Evolutionary conservation across 2,888 invertebrate species (phyloP).

Genomic region (Drosophila anceps): DNA sequence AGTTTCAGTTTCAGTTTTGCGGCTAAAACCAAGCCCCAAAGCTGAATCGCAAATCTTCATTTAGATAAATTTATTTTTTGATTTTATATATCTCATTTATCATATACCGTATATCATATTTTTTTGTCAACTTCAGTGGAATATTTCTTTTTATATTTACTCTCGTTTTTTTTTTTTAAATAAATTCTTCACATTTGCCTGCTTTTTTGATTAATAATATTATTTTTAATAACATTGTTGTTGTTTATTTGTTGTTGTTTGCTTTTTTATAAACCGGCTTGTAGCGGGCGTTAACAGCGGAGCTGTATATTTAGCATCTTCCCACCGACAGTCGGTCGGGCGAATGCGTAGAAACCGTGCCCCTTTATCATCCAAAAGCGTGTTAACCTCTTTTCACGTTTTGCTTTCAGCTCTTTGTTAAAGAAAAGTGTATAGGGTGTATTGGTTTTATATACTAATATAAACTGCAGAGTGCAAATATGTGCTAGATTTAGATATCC

Average conservation of each 20-base stretch:
- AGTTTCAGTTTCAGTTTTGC: background rate
- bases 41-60: no score
- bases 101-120: background rate
- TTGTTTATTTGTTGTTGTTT: constrained; percentile 2
- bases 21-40: no score
- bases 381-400: background rate
- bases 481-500: background rate
- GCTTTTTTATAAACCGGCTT: constrained; percentile 8
- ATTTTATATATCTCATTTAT: background rate
- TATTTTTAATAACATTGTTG: constrained; percentile 4
- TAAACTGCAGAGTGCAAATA: background rate
- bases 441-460: background rate
- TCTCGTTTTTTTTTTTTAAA: constrained; percentile 1
- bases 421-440: background rate
- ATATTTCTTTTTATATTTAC: constrained; percentile 9
- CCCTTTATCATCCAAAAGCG: background rate
- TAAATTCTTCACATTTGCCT: background rate
- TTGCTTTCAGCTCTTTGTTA: background rate
- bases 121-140: background rate
- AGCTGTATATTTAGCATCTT: constrained; percentile 6
- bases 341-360: constrained; percentile 5
- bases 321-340: background rate
- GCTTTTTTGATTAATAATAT: constrained; percentile 22
- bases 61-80: background rate
- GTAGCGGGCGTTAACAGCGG: constrained; percentile 14